Conservation (phyloP, 23 tunicate genomes). For the Halocynthia roretzi region DNA sequence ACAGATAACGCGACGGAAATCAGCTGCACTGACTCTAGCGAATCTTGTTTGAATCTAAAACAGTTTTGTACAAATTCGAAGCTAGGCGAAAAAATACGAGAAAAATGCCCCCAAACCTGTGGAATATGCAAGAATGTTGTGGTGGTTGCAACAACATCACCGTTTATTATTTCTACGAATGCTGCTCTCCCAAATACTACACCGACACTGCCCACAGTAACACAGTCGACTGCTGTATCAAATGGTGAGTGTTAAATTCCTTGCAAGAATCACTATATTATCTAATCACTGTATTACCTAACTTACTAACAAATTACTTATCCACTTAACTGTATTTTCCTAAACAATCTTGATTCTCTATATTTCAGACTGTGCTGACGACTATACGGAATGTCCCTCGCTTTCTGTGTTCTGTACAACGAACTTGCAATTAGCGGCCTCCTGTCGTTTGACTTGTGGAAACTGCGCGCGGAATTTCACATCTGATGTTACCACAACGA, state of each 20-base stretch:
- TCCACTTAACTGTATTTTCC: too few relatives aligned
- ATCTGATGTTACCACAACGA: too few relatives aligned
- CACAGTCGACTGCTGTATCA: neutral
- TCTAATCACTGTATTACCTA: too few relatives aligned
- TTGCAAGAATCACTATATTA: too few relatives aligned
- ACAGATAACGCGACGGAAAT: too few relatives aligned
- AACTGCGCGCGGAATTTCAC: conserved; percentile 8
- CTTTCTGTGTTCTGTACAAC: neutral
- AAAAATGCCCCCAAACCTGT: conserved; percentile 16
- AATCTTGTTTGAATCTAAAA: conserved; percentile 1
- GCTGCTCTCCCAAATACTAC: neutral
- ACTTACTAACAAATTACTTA: too few relatives aligned
- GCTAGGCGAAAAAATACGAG: neutral
- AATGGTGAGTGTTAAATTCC: neutral
- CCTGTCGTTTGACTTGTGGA: conserved; percentile 63
- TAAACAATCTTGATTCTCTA: neutral
- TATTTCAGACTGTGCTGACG: neutral
- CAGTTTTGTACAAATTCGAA: conserved; percentile 8
- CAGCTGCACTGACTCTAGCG: too few relatives aligned
- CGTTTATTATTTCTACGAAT: neutral
- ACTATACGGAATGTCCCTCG: neutral
- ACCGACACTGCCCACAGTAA: neutral
- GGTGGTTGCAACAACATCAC: neutral
- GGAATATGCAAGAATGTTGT: neutral
- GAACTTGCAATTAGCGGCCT: conserved; percentile 1